phyloP scores from a whole-genome alignment of 2,113 vertebrate species.

The Crotalus tigris region DNA sequence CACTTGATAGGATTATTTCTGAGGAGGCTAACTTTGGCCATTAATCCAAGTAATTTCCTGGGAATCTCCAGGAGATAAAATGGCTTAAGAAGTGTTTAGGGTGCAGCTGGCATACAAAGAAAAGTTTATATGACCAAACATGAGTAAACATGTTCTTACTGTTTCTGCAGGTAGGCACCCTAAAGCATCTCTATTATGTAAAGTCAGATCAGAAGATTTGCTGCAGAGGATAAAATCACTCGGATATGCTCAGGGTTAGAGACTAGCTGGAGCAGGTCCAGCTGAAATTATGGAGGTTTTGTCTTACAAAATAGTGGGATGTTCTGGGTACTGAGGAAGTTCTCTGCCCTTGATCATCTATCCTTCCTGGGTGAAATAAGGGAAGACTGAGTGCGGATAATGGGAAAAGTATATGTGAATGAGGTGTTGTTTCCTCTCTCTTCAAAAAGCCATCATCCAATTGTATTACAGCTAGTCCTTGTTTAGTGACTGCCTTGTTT shows the following conservation, averaged over 20 bases:
- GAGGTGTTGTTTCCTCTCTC: not conserved
- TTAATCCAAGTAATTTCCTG: not conserved
- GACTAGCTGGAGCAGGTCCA: too few species aligned
- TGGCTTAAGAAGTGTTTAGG: not conserved
- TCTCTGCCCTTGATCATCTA: too few species aligned
- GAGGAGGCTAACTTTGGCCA: not conserved
- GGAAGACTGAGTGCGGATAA: not conserved
- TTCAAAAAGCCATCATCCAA: not conserved
- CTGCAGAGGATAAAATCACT: too few species aligned
- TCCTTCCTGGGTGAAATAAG: too few species aligned
- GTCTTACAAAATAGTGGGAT: too few species aligned
- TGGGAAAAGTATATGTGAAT: not conserved
- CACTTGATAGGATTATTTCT: not conserved
- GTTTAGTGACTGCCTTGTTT: not conserved
- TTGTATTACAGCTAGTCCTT: not conserved
- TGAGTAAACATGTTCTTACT: not conserved
- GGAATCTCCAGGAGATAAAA: not conserved
- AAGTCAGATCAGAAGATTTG: not conserved
- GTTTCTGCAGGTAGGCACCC: not conserved
- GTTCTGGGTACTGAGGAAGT: too few species aligned
- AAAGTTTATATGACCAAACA: not conserved
- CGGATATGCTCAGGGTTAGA: too few species aligned
- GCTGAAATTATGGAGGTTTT: too few species aligned
- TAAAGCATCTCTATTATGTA: not conserved
- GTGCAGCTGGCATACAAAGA: not conserved